Conservation (phyloP, 2,888 invertebrate genomes). For the Ischnus inquisitorius region DNA sequence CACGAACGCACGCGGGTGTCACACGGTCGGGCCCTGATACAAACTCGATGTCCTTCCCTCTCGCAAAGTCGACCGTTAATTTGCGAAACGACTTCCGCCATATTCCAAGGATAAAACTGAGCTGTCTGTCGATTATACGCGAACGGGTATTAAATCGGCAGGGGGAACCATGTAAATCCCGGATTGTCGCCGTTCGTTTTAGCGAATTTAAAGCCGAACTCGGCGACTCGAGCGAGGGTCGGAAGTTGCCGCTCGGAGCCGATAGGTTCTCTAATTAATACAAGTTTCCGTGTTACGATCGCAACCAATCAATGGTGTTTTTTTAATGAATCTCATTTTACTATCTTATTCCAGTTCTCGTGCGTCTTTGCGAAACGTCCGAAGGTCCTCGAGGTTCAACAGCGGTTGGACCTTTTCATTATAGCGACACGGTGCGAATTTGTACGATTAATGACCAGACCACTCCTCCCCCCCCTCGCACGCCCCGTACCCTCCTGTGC, state of each 20-base stretch:
- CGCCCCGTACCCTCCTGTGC: neutral
- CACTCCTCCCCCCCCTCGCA: conserved; percentile 6
- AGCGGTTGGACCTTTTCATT: conserved; percentile 31
- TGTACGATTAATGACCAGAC: conserved; percentile 37
- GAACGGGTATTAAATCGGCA: conserved; percentile 22
- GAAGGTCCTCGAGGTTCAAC: conserved; percentile 24
- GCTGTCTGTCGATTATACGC: conserved; percentile 40
- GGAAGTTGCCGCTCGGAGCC: neutral
- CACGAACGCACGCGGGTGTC: neutral
- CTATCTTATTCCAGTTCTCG: neutral
- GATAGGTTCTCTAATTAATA: conserved; percentile 1
- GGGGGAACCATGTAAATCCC: conserved; percentile 6
- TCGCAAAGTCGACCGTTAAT: conserved; percentile 56
- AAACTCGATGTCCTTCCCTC: conserved; percentile 52
- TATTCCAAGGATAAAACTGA: conserved; percentile 60
- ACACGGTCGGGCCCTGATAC: conserved; percentile 25
- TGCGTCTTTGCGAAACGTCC: neutral
- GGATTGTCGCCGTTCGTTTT: conserved; percentile 30
- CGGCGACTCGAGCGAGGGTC: neutral
- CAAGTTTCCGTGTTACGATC: neutral
- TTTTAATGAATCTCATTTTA: neutral
- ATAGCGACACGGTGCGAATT: conserved; percentile 45
- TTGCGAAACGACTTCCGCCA: conserved; percentile 64
- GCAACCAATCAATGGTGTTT: neutral
- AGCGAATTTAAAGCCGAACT: conserved; percentile 5